phyloP scores from a whole-genome alignment of 1,140 invertebrate species.

The Trichonephila clavata region DNA sequence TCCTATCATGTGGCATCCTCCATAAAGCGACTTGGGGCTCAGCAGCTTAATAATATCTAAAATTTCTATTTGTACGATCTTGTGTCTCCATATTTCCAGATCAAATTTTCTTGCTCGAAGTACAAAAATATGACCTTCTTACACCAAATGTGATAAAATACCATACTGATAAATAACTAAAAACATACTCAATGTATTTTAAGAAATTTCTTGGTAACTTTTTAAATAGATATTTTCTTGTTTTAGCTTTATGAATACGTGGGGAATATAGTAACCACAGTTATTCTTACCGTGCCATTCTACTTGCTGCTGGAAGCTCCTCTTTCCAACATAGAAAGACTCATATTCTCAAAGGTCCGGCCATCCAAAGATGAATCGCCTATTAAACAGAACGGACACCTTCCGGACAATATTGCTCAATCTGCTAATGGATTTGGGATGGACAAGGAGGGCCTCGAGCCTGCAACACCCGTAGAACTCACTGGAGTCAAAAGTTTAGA shows the following conservation, averaged over 20 bases:
- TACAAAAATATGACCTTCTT: too few species aligned
- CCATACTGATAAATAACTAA: too few species aligned
- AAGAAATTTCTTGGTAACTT: too few species aligned
- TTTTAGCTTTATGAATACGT: slow-evolving; percentile 62
- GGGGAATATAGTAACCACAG: slow-evolving; percentile 49
- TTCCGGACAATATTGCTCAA: not conserved
- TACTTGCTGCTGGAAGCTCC: slow-evolving; percentile 61
- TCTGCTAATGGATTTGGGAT: not conserved
- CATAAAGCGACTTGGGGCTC: too few species aligned
- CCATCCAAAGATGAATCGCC: not conserved
- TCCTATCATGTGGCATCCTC: too few species aligned
- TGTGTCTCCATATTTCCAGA: too few species aligned
- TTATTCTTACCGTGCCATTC: slow-evolving; percentile 5
- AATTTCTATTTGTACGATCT: too few species aligned
- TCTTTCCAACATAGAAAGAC: slow-evolving; percentile 47
- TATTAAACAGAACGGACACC: slow-evolving; percentile 9
- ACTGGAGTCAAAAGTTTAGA: slow-evolving; percentile 28
- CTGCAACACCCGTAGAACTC: not conserved
- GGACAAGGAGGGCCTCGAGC: not conserved
- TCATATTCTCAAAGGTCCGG: not conserved
- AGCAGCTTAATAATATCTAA: too few species aligned
- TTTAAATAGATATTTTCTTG: not conserved
- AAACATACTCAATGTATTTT: too few species aligned
- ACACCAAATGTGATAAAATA: too few species aligned
- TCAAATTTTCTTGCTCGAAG: too few species aligned